Base-by-base conservation (phyloP, 2,888 invertebrate genomes). In the Teinopalpus imperialis region DNA sequence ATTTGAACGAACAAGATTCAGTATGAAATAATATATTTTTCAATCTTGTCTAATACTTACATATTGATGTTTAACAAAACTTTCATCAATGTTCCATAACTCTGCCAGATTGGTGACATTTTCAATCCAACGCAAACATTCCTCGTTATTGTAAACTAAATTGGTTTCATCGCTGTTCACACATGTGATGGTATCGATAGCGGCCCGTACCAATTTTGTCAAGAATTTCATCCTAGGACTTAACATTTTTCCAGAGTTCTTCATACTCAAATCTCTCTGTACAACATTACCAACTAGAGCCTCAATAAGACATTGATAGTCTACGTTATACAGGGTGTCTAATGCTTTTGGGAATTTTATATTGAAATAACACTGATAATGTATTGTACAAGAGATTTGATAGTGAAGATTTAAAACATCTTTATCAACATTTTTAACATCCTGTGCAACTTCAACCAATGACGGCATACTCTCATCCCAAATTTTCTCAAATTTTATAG, bases 321-420 rank as follows among this genome's bases (percentile, higher is more conserved):
- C 92, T 3, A 93, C 91, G 69, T 97, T 96, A 66, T 95, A 98
- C 10, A 98, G 81, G 48, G 90, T 91, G 49, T 91, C 94, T 50
- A 94, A 89, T 4, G 93, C 95, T 73, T 93, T 95, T 35, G 90
- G 75, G 54, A 92, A 88, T 69, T 94, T 96, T 36, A 97, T 74
- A 59, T 92, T 92, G 63, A 97, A 95, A 53, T 92, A 91, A 10
- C 95, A 92, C 56, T 97, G 92, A 75, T 96, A 94, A 56, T 94
- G 93, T 43, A 97, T 86, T 1, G 94, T 92, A 51, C 93, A 89
- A 1, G 93, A 92, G 41, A 97, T 86, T 76, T 97, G 95, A 59
- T 93, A 93, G 74, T 97, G 97, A 43, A 97, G 85, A 57, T 93
- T 91, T 4, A 98, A 81, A 53, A 97, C 87, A 56, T 94, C 94